Percentiles rank a stretch among this genome's conserved stretches.
Evolutionary conservation across 2,797 vertebrate genomes (phyloP).

Genomic region (Sorex maritimensis): DNA sequence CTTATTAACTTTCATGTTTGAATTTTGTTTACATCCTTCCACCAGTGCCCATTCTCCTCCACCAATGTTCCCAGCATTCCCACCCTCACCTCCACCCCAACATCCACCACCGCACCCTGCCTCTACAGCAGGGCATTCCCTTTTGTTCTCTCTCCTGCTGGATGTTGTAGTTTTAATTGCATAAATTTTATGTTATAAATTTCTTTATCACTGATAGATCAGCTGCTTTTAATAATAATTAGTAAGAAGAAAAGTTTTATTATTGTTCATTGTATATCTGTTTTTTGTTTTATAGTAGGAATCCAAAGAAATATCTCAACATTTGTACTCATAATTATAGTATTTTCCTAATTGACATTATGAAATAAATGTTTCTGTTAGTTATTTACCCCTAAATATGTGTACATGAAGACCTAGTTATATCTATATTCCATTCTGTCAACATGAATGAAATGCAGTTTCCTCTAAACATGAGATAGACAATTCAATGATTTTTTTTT

Average conservation of each 20-base stretch:
- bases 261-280: slow-evolving; percentile 37
- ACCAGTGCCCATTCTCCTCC: no score
- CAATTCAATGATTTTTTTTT: neutral
- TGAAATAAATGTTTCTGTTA: slow-evolving; percentile 1
- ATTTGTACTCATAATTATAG: neutral
- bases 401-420: neutral
- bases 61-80: no score
- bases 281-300: slow-evolving; percentile 38
- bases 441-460: neutral
- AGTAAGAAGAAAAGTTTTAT: neutral
- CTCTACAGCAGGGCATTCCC: no score
- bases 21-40: no score
- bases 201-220: slow-evolving; percentile 71
- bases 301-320: neutral
- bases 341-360: slow-evolving; percentile 55
- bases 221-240: slow-evolving; percentile 79
- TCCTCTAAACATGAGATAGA: neutral
- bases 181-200: slow-evolving; percentile 78
- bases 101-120: no score
- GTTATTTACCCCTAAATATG: neutral
- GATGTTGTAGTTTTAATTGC: slow-evolving; percentile 69
- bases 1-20: no score
- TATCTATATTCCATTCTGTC: neutral
- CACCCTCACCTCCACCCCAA: no score
- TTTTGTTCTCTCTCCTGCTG: no score